These are phyloP conservation scores for Bubo blakistoni DNA, from an alignment of 2,113 vertebrate species.

Conservation along the genomic window DNA sequence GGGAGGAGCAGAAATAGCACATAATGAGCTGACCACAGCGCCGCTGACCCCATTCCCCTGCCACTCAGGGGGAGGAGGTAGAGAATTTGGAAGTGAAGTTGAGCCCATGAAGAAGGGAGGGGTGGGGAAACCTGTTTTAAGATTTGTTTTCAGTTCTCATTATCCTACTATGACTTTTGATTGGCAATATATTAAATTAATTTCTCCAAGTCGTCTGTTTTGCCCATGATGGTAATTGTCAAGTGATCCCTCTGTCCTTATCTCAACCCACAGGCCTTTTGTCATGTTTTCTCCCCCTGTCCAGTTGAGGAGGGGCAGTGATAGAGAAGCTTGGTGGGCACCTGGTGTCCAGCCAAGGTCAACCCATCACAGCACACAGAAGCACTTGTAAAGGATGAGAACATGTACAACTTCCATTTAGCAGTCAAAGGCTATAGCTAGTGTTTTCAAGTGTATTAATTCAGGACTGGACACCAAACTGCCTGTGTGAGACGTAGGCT, in stretches of 20 bases:
- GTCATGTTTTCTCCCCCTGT: neutral
- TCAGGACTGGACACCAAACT: neutral
- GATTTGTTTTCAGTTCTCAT: neutral
- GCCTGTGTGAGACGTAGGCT: neutral
- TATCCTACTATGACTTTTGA: neutral
- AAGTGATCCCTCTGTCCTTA: neutral
- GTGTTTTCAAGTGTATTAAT: neutral
- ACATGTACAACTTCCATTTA: neutral
- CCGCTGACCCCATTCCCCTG: neutral
- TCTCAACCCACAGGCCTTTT: neutral
- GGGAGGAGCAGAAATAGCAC: neutral
- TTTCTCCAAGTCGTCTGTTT: neutral
- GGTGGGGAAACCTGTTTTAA: fast-evolving
- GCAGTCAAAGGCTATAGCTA: neutral
- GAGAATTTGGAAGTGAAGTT: neutral
- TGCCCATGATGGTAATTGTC: neutral
- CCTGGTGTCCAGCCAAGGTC: neutral
- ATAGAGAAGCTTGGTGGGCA: neutral
- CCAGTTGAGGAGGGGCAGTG: neutral
- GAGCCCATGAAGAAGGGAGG: neutral
- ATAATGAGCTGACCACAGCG: neutral
- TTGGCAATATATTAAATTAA: neutral
- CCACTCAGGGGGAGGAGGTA: fast-evolving
- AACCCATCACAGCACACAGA: neutral
- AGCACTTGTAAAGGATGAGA: neutral